These are phyloP conservation scores for Chrysogorgia sp. DNA, from an alignment of 92 coral and sea anemone genomes.

Conservation along the genomic window DNA sequence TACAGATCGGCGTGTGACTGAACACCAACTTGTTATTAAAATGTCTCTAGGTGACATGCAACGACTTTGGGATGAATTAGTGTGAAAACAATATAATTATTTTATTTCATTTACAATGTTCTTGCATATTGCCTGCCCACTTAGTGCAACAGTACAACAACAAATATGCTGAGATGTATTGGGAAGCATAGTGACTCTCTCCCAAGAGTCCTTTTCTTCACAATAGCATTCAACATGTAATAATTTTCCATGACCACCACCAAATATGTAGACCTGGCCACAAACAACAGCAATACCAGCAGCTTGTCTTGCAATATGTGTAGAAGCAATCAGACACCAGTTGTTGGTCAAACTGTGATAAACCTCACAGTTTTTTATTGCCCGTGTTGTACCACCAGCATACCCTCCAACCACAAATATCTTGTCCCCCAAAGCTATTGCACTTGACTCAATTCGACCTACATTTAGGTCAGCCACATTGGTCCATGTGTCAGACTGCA, in stretches of 20 bases:
- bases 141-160: constrained; percentile 13
- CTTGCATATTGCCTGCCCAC: constrained; percentile 32
- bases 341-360: neutral
- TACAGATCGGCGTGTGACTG: no score
- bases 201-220: constrained; percentile 20
- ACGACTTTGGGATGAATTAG: no score
- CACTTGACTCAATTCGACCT: constrained; percentile 36
- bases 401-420: constrained; percentile 37
- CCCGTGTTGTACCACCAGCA: neutral
- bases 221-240: constrained; percentile 10
- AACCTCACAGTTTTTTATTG: constrained; percentile 24
- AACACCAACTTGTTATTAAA: no score
- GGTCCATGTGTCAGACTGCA: constrained; percentile 9
- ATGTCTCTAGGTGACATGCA: no score
- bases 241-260: constrained; percentile 11
- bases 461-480: constrained; percentile 16
- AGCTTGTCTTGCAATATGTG: constrained; percentile 15
- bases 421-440: constrained; percentile 21
- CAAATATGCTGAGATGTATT: neutral
- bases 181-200: neutral
- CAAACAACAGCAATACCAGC: constrained; percentile 22
- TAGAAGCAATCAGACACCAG: constrained; percentile 20
- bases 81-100: no score
- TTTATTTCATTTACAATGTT: no score
- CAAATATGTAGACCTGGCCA: constrained; percentile 25